Evolutionary conservation across 2,888 invertebrate genomes (phyloP).

Genomic region (Oscheius onirici): DNA sequence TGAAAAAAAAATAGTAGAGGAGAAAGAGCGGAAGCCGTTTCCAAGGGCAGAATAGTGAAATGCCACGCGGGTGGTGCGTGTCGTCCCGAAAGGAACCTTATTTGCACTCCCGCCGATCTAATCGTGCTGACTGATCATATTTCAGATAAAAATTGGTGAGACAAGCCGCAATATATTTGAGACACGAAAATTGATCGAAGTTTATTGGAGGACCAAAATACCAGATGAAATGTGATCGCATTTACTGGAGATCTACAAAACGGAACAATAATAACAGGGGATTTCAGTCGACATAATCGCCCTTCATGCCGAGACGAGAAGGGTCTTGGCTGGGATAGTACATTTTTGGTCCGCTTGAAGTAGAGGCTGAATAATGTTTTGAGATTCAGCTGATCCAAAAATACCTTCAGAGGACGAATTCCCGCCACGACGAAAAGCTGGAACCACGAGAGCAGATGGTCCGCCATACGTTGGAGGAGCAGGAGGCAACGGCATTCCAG

Average conservation of each 20-base stretch:
- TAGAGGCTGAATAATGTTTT: slow-evolving; percentile 1
- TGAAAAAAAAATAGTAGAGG: not conserved
- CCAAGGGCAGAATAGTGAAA: no score
- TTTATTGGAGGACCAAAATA: no score
- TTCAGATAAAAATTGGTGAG: no score
- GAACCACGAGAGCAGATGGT: slow-evolving; percentile 56
- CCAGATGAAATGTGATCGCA: no score
- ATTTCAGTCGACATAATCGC: slow-evolving; percentile 55
- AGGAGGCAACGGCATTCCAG: slow-evolving; percentile 73
- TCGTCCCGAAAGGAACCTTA: no score
- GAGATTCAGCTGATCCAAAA: not conserved
- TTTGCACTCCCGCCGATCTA: no score
- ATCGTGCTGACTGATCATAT: no score
- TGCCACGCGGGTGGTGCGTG: no score
- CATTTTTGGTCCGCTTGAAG: slow-evolving; percentile 71
- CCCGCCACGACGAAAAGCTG: slow-evolving; percentile 38
- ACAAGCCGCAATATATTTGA: no score
- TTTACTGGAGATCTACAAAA: slow-evolving; percentile 1
- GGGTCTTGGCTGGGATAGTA: slow-evolving; percentile 99
- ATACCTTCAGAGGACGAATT: slow-evolving; percentile 1
- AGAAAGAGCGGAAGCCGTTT: no score
- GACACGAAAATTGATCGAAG: no score
- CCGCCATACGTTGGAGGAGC: slow-evolving; percentile 74
- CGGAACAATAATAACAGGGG: not conserved
- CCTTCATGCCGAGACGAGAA: slow-evolving; percentile 74